A percentile compares a stretch with the other conserved stretches of the same genome.
phyloP scores from a whole-genome alignment of 1,140 invertebrate species.

The Papilio glaucus region DNA sequence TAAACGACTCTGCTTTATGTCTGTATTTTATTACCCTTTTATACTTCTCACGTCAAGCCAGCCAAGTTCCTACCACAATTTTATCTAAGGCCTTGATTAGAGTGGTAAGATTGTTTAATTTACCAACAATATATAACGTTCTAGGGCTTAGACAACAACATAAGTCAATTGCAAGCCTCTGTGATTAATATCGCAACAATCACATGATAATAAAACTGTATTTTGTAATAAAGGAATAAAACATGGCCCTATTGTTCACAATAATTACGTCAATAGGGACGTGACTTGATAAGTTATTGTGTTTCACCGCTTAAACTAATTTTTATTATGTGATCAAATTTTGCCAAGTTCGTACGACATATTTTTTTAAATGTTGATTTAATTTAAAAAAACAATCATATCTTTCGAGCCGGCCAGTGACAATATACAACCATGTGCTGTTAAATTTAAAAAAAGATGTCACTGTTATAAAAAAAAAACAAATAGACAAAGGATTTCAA shows the following conservation, averaged over 20 bases:
- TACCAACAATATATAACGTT: background rate
- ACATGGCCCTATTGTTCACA: slow-evolving; percentile 30
- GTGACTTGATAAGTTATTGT: slow-evolving; percentile 63
- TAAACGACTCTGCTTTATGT: too few relatives aligned
- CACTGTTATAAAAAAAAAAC: background rate
- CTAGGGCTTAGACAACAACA: background rate
- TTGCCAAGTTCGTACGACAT: slow-evolving; percentile 39
- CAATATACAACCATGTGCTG: background rate
- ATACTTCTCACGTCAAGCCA: too few relatives aligned
- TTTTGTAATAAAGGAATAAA: slow-evolving; percentile 37
- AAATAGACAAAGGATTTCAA: background rate
- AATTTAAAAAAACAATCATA: background rate
- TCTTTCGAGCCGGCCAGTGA: background rate
- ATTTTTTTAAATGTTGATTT: slow-evolving; percentile 36
- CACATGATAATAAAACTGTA: slow-evolving; percentile 27
- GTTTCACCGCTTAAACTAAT: slow-evolving; percentile 25
- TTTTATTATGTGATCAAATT: slow-evolving; percentile 39
- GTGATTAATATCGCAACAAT: slow-evolving; percentile 32
- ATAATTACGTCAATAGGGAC: slow-evolving; percentile 45
- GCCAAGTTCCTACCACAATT: too few relatives aligned
- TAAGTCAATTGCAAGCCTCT: background rate
- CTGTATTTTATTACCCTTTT: too few relatives aligned
- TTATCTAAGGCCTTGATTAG: too few relatives aligned
- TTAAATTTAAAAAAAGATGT: background rate
- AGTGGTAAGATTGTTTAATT: background rate